Percentiles rank a stretch among this genome's conserved stretches.
phyloP scores from a whole-genome alignment of 37 sponge, comb jelly and placozoan genomes.

The Corticium candelabrum region DNA sequence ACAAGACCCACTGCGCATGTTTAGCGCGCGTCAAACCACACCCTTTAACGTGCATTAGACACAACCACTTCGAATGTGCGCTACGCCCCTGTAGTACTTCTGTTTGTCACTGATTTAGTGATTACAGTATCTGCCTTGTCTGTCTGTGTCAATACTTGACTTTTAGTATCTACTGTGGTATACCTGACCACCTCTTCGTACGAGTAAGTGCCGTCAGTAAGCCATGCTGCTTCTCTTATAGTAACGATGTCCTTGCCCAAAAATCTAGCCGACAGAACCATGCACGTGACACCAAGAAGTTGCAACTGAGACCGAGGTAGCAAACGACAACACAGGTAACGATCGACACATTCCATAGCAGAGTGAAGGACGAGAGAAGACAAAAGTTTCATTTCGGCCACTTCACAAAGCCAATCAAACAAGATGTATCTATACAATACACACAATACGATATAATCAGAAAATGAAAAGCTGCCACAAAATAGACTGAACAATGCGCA shows the following conservation, averaged over 20 bases:
- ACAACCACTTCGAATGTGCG: too few relatives aligned
- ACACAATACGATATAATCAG: too few relatives aligned
- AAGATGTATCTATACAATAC: slow-evolving; percentile 56
- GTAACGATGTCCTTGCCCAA: slow-evolving; percentile 38
- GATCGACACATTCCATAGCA: slow-evolving; percentile 49
- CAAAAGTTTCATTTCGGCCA: slow-evolving; percentile 65
- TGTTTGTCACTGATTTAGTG: too few relatives aligned
- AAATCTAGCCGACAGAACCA: slow-evolving; percentile 57
- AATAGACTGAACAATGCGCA: too few relatives aligned
- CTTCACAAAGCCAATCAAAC: slow-evolving; percentile 82
- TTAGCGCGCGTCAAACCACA: too few relatives aligned
- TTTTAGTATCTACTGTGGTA: too few relatives aligned
- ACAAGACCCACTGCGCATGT: too few relatives aligned
- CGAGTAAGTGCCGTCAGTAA: slow-evolving; percentile 66
- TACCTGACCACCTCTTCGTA: slow-evolving; percentile 63
- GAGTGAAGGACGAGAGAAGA: slow-evolving; percentile 37
- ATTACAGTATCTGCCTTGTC: too few relatives aligned
- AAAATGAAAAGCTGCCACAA: too few relatives aligned
- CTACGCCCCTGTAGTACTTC: too few relatives aligned
- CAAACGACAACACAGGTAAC: slow-evolving; percentile 35
- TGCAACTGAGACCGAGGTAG: slow-evolving; percentile 41
- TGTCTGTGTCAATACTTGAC: too few relatives aligned
- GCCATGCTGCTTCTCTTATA: slow-evolving; percentile 71
- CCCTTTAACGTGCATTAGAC: too few relatives aligned
- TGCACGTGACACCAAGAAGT: slow-evolving; percentile 58